phyloP scores from a whole-genome alignment of 2,797 vertebrate genomes.

The Rhinatrema bivittatum region DNA sequence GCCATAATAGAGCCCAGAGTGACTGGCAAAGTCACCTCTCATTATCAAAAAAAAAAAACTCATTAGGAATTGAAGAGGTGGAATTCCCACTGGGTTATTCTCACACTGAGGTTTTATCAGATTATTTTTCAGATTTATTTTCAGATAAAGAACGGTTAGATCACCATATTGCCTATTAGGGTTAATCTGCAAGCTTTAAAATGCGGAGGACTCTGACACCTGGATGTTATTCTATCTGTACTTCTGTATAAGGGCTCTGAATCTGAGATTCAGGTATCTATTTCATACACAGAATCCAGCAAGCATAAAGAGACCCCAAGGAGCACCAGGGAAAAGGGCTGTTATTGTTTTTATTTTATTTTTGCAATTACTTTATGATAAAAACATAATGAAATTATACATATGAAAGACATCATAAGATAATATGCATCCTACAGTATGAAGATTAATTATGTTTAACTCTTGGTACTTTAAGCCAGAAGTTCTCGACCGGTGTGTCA shows the following conservation, averaged over 20 bases:
- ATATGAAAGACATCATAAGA: too few relatives aligned
- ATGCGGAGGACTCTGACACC: constrained; percentile 40
- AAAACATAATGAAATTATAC: too few relatives aligned
- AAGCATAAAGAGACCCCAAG: too few relatives aligned
- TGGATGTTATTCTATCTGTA: constrained; percentile 37
- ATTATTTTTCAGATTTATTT: constrained; percentile 64
- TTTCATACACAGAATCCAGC: constrained; percentile 18
- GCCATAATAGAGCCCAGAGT: constrained; percentile 86
- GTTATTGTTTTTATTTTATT: too few relatives aligned
- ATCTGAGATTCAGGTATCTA: constrained; percentile 18
- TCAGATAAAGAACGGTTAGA: constrained; percentile 53
- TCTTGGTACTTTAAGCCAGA: too few relatives aligned
- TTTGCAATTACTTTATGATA: too few relatives aligned
- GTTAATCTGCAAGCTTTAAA: constrained; percentile 57
- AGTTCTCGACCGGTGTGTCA: too few relatives aligned
- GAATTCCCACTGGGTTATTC: constrained; percentile 66
- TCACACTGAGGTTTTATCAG: constrained; percentile 45
- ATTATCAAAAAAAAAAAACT: constrained; percentile 72
- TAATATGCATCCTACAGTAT: too few relatives aligned
- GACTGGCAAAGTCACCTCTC: constrained; percentile 73
- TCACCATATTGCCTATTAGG: constrained; percentile 54
- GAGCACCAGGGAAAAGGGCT: too few relatives aligned
- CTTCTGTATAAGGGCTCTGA: constrained; percentile 41
- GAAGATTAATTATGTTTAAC: too few relatives aligned
- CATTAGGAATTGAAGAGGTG: constrained; percentile 72